Evolutionary conservation across 2,113 vertebrate species (phyloP).

Genomic region (Strix uralensis): DNA sequence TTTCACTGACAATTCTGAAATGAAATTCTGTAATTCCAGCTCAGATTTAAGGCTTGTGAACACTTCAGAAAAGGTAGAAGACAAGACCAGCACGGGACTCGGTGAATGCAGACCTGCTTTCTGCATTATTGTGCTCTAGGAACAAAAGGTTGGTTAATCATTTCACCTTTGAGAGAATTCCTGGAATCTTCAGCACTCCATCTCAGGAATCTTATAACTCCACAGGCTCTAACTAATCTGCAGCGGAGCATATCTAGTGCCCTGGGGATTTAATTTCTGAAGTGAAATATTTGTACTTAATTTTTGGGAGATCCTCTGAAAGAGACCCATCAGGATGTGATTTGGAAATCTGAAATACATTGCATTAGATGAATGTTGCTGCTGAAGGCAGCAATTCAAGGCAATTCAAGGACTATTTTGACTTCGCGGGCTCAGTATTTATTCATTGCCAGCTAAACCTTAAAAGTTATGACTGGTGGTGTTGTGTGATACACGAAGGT

Average conservation of each 20-base stretch:
- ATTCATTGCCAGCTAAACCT: not conserved
- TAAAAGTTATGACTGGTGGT: slow-evolving; percentile 9
- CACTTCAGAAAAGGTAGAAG: not conserved
- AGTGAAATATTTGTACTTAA: not conserved
- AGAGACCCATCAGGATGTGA: not conserved
- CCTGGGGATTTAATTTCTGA: slow-evolving; percentile 9
- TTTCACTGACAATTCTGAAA: not conserved
- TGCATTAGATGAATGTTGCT: not conserved
- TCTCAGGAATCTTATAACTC: slow-evolving; percentile 59
- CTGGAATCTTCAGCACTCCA: slow-evolving; percentile 59
- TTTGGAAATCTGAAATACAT: not conserved
- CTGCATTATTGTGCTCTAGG: not conserved
- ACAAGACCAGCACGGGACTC: not conserved
- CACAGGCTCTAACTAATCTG: slow-evolving; percentile 31
- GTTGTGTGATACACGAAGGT: not conserved
- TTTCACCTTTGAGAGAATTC: slow-evolving; percentile 69
- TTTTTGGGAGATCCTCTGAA: not conserved
- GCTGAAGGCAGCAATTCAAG: slow-evolving; percentile 2
- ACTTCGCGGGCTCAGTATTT: not conserved
- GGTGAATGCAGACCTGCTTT: not conserved
- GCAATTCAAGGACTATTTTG: slow-evolving; percentile 40
- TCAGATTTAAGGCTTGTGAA: not conserved
- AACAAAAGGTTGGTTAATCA: slow-evolving; percentile 47
- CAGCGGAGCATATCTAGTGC: not conserved
- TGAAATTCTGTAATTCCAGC: not conserved